Evolutionary conservation across 2,888 invertebrate species (phyloP), one percentile per base, ranked within the genome.

Genomic region (Portevinia maculata): DNA sequence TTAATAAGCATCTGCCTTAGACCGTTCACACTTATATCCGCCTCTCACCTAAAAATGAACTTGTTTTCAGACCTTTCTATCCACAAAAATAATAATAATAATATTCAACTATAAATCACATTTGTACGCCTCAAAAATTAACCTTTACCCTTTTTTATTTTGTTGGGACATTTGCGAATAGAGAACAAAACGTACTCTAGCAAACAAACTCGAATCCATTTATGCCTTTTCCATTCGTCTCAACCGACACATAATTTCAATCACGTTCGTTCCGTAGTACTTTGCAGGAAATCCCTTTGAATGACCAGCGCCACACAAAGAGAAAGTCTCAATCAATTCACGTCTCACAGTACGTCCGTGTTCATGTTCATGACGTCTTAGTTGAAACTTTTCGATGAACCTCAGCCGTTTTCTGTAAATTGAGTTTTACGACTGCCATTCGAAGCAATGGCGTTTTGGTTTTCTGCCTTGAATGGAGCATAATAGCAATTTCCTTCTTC

Each of bases 401-500:
- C 83, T 62, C 62, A 55, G 62, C 67, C 65, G 62, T 76, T 78
- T 71, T 71, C 62, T 62, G 76, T 67, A 83, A 78, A 83, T 83
- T 78, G 71, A 81, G 83, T 83, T 83, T 83, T 83, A 83, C 83
- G 83, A 83, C 83, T 65, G 44, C 64, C 67, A 62, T 75, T 70
- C 50, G 39, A 28, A 24, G 50, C 55, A 50, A 62, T 70, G 50
- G 76, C 48, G 50, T 32, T 76, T 37, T 17, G 55, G 11, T 17
- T 39, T 37, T 39, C 21, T 69, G 15, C 34, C 46, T 53, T 32
- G n/a, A 3, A 6, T 39, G 6, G 11, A 6, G 15, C 30, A 59
- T 67, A 71, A 71, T 65, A 19, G 71, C 57, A 76, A 76, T 83
- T 71, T 83, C 71, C 55, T 62, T 67, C 71, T 76, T 67, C 60